A percentile compares a stretch with the other conserved stretches of the same genome.
phyloP scores from a whole-genome alignment of 1,140 invertebrate genomes.

The Samia ricini region DNA sequence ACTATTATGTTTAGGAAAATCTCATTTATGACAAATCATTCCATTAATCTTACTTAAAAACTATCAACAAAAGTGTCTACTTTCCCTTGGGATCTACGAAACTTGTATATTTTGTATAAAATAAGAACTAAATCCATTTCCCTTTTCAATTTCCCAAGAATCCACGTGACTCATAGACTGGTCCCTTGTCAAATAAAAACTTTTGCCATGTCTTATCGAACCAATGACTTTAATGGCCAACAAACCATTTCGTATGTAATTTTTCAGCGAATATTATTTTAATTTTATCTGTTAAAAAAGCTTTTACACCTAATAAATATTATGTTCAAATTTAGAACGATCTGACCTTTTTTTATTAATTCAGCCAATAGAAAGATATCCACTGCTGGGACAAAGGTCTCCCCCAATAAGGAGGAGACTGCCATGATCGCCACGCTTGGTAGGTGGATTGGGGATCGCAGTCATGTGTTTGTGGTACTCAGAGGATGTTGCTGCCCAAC shows the following conservation, averaged over 20 bases:
- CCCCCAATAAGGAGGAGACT: too few relatives aligned
- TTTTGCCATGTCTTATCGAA: constrained; percentile 63
- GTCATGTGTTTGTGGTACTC: too few relatives aligned
- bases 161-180: constrained; percentile 55
- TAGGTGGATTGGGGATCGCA: too few relatives aligned
- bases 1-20: neutral
- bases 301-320: neutral
- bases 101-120: constrained; percentile 39
- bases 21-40: neutral
- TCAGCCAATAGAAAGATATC: too few relatives aligned
- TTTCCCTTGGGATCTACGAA: neutral
- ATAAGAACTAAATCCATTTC: constrained; percentile 56
- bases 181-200: constrained; percentile 68
- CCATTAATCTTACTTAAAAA: neutral
- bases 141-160: constrained; percentile 51
- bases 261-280: constrained; percentile 25
- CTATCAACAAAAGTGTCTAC: neutral
- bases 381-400: too few relatives aligned
- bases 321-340: too few relatives aligned
- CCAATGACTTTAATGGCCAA: constrained; percentile 54
- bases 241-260: constrained; percentile 25
- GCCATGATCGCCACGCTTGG: too few relatives aligned
- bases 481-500: too few relatives aligned
- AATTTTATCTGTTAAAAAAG: constrained; percentile 20
- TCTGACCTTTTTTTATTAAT: too few relatives aligned